These are phyloP conservation scores for Ammodytes marinus DNA, from an alignment of 2,113 vertebrate species.

Conservation along the genomic window DNA sequence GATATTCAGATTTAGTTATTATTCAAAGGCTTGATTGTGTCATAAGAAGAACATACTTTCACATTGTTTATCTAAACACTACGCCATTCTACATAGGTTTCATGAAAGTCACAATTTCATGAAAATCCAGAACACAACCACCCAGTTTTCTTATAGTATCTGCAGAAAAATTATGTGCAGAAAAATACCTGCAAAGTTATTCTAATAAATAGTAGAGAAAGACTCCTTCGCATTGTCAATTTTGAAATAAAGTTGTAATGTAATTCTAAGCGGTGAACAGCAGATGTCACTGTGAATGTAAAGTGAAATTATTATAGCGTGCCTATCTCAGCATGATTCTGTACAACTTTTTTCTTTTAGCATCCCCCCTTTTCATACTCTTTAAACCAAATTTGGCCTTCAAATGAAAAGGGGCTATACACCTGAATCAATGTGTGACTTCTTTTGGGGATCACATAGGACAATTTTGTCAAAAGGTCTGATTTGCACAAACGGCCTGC, in stretches of 20 bases:
- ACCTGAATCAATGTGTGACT: background rate
- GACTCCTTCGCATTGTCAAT: background rate
- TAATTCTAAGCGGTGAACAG: slow-evolving; percentile 20
- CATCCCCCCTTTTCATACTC: background rate
- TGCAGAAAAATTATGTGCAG: background rate
- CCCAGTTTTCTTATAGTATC: background rate
- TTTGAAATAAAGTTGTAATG: slow-evolving; percentile 17
- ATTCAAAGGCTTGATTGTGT: background rate
- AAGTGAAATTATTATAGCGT: background rate
- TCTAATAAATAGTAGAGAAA: background rate
- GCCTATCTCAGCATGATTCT: background rate
- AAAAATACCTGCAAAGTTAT: background rate
- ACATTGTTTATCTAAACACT: background rate
- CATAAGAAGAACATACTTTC: background rate
- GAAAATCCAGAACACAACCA: background rate
- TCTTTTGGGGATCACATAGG: background rate
- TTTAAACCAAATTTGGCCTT: background rate
- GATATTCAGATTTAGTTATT: background rate
- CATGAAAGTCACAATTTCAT: no score
- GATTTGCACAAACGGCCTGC: no score
- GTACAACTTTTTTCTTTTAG: background rate
- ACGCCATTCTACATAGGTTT: background rate
- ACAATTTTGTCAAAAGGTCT: background rate
- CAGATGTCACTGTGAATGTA: slow-evolving; percentile 40
- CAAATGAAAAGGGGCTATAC: no score